A percentile compares a stretch with the other conserved stretches of the same genome.
phyloP scores from a whole-genome alignment of 1,140 invertebrate species.

The Triops longicaudatus region DNA sequence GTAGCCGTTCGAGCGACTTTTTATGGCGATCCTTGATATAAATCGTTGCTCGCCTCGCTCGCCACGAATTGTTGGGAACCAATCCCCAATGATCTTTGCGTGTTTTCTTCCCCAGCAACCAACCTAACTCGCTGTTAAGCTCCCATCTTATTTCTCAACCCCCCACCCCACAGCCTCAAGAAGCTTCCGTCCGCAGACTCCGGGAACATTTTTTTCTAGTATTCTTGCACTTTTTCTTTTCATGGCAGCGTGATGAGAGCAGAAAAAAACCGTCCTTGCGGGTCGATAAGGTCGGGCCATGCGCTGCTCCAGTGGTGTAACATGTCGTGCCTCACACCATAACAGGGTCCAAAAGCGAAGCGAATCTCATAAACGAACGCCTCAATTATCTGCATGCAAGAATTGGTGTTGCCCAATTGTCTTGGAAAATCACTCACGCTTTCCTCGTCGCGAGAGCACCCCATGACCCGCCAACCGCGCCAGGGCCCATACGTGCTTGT shows the following conservation, averaged over 20 bases:
- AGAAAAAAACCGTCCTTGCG: neutral
- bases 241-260: neutral
- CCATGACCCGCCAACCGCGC: neutral
- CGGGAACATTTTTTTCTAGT: neutral
- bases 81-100: conserved; percentile 1
- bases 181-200: conserved; percentile 10
- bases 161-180: no score
- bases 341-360: conserved; percentile 1
- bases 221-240: neutral
- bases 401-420: neutral
- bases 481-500: neutral
- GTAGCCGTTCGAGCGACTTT: neutral
- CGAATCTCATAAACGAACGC: neutral
- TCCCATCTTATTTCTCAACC: neutral
- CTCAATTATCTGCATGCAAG: conserved; percentile 1
- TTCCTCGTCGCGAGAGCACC: neutral
- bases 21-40: neutral
- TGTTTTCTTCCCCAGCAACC: neutral
- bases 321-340: neutral
- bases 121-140: conserved; percentile 10
- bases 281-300: conserved; percentile 10
- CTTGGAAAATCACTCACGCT: neutral
- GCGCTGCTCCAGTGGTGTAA: neutral
- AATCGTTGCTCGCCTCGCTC: neutral
- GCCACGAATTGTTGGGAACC: conserved; percentile 3